These are phyloP conservation scores for Meloidogyne hapla DNA, from an alignment of 1,140 invertebrate species.

Conservation along the genomic window DNA sequence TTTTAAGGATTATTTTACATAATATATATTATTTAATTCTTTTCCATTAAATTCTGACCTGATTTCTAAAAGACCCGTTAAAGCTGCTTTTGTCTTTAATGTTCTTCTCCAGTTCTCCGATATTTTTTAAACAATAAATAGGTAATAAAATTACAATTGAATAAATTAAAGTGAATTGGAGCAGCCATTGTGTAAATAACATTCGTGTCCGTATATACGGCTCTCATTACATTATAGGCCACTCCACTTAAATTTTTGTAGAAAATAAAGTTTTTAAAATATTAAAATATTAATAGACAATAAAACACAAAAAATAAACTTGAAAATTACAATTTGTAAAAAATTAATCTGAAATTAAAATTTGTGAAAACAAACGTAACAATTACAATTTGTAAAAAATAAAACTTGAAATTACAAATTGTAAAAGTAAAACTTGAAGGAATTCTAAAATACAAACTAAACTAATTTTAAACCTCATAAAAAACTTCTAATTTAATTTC, in stretches of 20 bases:
- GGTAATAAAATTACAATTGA: background rate
- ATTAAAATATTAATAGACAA: too few relatives aligned
- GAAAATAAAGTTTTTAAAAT: too few relatives aligned
- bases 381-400: too few relatives aligned
- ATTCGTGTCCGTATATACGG: background rate
- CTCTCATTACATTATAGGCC: background rate
- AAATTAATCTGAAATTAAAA: too few relatives aligned
- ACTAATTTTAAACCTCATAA: too few relatives aligned
- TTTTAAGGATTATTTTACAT: too few relatives aligned
- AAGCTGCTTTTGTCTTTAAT: background rate
- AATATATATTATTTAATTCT: too few relatives aligned
- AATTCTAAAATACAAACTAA: too few relatives aligned
- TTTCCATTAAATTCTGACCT: background rate
- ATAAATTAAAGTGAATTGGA: background rate
- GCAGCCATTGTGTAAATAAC: background rate
- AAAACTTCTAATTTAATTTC: too few relatives aligned
- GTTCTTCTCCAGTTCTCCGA: background rate
- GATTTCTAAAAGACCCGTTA: background rate
- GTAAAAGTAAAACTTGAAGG: too few relatives aligned
- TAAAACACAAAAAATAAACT: conserved; percentile 5
- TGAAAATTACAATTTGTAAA: background rate
- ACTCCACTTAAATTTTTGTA: background rate
- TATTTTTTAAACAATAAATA: background rate
- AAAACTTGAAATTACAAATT: background rate
- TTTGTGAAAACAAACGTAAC: too few relatives aligned